These are phyloP conservation scores for Mechanitis mazaeus DNA, from an alignment of 2,888 invertebrate genomes.

Conservation along the genomic window DNA sequence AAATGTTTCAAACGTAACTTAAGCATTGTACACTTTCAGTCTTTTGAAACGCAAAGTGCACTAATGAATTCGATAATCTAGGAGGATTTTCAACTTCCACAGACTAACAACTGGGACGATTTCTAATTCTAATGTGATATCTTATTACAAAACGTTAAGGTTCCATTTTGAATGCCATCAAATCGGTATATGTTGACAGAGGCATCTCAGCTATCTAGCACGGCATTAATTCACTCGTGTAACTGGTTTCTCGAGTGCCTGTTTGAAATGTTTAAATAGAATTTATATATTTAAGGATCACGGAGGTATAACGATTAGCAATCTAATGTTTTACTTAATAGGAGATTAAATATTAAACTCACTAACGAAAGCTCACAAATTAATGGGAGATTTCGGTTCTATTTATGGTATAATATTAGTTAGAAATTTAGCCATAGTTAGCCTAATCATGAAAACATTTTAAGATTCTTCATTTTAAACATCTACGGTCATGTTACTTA, in stretches of 20 bases:
- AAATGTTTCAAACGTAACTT: neutral
- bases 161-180: slow-evolving; percentile 15
- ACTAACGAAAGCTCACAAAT: no score
- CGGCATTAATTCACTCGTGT: slow-evolving; percentile 33
- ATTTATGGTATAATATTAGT: no score
- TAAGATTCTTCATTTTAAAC: no score
- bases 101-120: slow-evolving; percentile 27
- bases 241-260: slow-evolving; percentile 31
- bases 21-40: slow-evolving; percentile 2
- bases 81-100: slow-evolving; percentile 51
- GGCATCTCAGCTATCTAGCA: slow-evolving; percentile 35
- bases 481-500: no score
- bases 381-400: no score
- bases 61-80: slow-evolving; percentile 68
- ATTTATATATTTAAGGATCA: slow-evolving; percentile 12
- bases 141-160: slow-evolving; percentile 17
- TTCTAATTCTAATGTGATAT: slow-evolving; percentile 22
- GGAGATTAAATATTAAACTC: no score
- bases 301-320: no score
- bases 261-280: slow-evolving; percentile 25
- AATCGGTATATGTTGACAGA: slow-evolving; percentile 23
- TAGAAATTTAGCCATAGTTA: no score
- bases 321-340: no score
- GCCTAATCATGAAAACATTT: no score
- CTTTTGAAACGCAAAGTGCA: slow-evolving; percentile 54